phyloP scores from a whole-genome alignment of 1,140 invertebrate species.

The Calephelis nemesis region DNA sequence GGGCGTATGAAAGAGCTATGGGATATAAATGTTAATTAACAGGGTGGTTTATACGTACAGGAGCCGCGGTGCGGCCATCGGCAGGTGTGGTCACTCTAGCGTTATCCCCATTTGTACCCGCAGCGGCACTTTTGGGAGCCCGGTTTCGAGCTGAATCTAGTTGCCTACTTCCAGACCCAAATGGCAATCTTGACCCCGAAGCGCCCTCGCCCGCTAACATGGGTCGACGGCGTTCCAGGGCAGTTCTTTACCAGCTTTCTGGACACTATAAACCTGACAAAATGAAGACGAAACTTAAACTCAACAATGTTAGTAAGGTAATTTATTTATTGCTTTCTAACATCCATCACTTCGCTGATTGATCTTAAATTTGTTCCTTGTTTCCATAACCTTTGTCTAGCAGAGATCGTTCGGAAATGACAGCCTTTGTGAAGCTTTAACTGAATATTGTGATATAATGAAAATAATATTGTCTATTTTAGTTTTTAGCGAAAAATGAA shows the following conservation, averaged over 20 bases:
- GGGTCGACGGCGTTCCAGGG: constrained; percentile 93
- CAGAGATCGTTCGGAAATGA: no score
- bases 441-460: no score
- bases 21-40: constrained; percentile 46
- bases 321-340: constrained; percentile 22
- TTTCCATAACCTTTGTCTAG: no score
- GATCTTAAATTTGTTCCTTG: no score
- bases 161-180: constrained; percentile 87
- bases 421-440: no score
- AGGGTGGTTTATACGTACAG: constrained; percentile 73
- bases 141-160: constrained; percentile 84
- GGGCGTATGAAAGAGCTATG: constrained; percentile 26
- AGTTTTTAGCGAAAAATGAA: no score
- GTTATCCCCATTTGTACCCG: constrained; percentile 83
- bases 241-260: constrained; percentile 97
- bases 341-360: neutral
- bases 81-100: constrained; percentile 80
- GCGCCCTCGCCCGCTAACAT: constrained; percentile 92
- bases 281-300: constrained; percentile 95
- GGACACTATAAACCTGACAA: constrained; percentile 96
- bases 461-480: no score
- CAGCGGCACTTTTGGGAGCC: constrained; percentile 85
- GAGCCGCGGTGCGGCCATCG: constrained; percentile 79
- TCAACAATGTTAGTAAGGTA: constrained; percentile 92
- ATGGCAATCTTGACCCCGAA: constrained; percentile 90